Percentiles rank a stretch among this genome's conserved stretches.
phyloP scores from a whole-genome alignment of 2,797 vertebrate genomes.

The Schizothorax lantsangensis region DNA sequence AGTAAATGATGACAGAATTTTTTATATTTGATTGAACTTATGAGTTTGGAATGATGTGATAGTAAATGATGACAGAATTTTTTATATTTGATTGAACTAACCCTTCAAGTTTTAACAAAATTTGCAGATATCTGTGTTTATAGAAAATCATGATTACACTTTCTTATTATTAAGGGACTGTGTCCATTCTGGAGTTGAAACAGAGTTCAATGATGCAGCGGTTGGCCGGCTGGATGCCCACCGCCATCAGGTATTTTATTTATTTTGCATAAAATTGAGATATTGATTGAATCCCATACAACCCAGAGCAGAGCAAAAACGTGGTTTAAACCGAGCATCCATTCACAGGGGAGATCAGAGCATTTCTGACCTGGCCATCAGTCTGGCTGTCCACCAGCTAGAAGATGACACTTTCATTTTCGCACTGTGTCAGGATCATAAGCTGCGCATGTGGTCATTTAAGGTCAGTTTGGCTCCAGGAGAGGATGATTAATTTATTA shows the following conservation, averaged over 20 bases:
- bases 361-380: constrained; percentile 82
- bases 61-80: background rate
- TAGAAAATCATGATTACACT: background rate
- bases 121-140: too few relatives aligned
- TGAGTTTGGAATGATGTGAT: background rate
- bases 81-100: background rate
- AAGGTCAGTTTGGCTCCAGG: constrained; percentile 76
- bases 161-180: constrained; percentile 68
- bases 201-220: constrained; percentile 91
- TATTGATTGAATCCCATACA: background rate
- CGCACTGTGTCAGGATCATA: constrained; percentile 92
- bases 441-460: constrained; percentile 93
- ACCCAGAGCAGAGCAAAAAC: background rate
- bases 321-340: constrained; percentile 6
- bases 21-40: background rate
- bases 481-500: background rate
- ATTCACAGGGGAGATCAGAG: constrained; percentile 83
- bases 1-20: background rate
- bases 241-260: constrained; percentile 83
- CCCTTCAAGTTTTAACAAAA: background rate
- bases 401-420: constrained; percentile 91
- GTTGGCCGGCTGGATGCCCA: constrained; percentile 92
- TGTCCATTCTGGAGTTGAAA: constrained; percentile 86
- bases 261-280: background rate
- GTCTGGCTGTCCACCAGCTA: constrained; percentile 85